Evolutionary conservation across 1,140 invertebrate genomes (phyloP).

Genomic region (Monochamus saltuarius): DNA sequence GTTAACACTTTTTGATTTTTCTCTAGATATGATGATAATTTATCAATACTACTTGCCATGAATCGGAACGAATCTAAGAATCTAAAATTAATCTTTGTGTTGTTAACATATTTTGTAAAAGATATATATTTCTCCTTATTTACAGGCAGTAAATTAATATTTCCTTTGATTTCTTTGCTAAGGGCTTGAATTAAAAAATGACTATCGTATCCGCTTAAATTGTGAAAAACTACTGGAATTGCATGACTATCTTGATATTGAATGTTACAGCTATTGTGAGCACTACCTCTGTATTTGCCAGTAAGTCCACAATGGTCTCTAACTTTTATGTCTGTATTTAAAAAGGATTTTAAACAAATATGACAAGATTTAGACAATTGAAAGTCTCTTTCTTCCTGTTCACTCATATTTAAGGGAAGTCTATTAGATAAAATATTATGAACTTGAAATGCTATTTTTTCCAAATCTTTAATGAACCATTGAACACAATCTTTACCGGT

Average conservation of each 20-base stretch:
- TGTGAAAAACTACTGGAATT: slow-evolving; percentile 31
- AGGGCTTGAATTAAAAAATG: slow-evolving; percentile 24
- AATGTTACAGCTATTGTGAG: slow-evolving; percentile 47
- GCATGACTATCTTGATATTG: slow-evolving; percentile 36
- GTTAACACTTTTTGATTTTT: too few species aligned
- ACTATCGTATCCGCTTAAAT: slow-evolving; percentile 24
- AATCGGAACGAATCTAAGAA: too few species aligned
- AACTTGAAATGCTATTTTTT: slow-evolving; percentile 26
- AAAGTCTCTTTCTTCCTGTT: not conserved
- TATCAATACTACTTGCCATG: too few species aligned
- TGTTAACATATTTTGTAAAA: slow-evolving; percentile 26
- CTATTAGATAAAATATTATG: slow-evolving; percentile 26
- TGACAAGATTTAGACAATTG: slow-evolving; percentile 29
- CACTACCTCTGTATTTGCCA: slow-evolving; percentile 39
- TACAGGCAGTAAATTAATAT: slow-evolving; percentile 21
- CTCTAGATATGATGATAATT: too few species aligned
- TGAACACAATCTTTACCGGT: slow-evolving; percentile 19
- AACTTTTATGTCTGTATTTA: slow-evolving; percentile 26
- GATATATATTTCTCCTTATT: slow-evolving; percentile 30
- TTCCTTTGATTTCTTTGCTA: slow-evolving; percentile 14
- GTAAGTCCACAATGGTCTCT: slow-evolving; percentile 35
- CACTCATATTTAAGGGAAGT: slow-evolving; percentile 23
- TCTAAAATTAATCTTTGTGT: too few species aligned
- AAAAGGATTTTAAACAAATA: slow-evolving; percentile 36
- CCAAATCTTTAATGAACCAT: slow-evolving; percentile 26